Conservation (phyloP, 2,888 invertebrate genomes). For the Epinotia brunnichana region DNA sequence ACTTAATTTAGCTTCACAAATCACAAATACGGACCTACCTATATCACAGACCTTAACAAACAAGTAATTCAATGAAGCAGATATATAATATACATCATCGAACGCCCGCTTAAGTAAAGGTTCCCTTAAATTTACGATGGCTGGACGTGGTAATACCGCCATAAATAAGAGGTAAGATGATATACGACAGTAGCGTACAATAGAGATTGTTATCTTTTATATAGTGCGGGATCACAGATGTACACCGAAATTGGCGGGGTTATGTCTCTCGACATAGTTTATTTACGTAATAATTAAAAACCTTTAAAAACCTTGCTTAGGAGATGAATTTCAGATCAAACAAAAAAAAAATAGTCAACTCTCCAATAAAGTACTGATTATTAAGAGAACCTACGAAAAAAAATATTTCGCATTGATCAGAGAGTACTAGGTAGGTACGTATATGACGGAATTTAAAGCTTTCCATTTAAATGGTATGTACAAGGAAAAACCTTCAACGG, state of each 20-base stretch:
- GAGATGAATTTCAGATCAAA: too few relatives aligned
- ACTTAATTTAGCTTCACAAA: neutral
- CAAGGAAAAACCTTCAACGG: too few relatives aligned
- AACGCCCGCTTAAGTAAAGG: slow-evolving; percentile 26
- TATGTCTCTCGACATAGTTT: neutral
- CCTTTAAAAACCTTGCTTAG: neutral
- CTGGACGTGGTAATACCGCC: slow-evolving; percentile 50
- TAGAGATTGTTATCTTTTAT: slow-evolving; percentile 45
- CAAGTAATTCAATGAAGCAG: slow-evolving; percentile 28
- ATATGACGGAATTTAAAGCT: too few relatives aligned
- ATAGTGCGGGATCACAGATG: slow-evolving; percentile 30
- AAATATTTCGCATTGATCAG: too few relatives aligned
- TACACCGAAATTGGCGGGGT: slow-evolving; percentile 35
- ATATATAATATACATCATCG: slow-evolving; percentile 24
- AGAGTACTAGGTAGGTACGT: too few relatives aligned
- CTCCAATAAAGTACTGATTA: too few relatives aligned
- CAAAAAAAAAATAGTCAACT: too few relatives aligned
- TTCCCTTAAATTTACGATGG: slow-evolving; percentile 28
- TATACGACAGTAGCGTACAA: slow-evolving; percentile 52
- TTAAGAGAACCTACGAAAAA: too few relatives aligned
- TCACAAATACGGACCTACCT: neutral
- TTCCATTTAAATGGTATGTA: too few relatives aligned
- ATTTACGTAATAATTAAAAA: neutral
- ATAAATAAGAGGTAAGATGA: slow-evolving; percentile 56
- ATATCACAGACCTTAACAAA: slow-evolving; percentile 3